Conservation (phyloP, 30 jellyfish, hydroid and myxozoan species). For the Pseudorhiza aurosa region DNA sequence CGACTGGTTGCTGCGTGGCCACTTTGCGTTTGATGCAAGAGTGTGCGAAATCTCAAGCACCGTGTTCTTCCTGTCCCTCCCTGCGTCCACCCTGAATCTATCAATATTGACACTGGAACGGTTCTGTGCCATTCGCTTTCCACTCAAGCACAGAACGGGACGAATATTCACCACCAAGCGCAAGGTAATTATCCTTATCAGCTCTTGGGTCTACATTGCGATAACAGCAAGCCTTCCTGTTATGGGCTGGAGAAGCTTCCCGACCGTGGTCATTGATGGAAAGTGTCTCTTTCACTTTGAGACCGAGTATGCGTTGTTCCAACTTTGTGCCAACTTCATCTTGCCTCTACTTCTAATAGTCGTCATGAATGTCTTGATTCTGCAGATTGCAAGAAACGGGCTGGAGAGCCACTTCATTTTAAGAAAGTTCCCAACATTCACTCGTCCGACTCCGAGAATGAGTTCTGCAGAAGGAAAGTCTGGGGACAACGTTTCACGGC, state of each 20-base stretch:
- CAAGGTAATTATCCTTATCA: slow-evolving; percentile 35
- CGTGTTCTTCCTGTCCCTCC: slow-evolving; percentile 80
- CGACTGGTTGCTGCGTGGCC: slow-evolving; percentile 56
- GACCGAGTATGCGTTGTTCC: slow-evolving; percentile 42
- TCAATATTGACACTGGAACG: slow-evolving; percentile 79
- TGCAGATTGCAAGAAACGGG: slow-evolving; percentile 35
- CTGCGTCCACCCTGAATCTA: slow-evolving; percentile 82
- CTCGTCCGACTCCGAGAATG: neutral
- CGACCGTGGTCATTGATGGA: slow-evolving; percentile 30
- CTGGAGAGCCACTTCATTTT: neutral
- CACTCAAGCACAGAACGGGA: slow-evolving; percentile 67
- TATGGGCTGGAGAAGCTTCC: slow-evolving; percentile 69
- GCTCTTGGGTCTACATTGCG: slow-evolving; percentile 77
- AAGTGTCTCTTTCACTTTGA: slow-evolving; percentile 64
- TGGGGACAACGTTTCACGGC: neutral
- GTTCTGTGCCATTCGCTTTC: slow-evolving; percentile 72
- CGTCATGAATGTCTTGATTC: slow-evolving; percentile 53
- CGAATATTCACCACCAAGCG: slow-evolving; percentile 61
- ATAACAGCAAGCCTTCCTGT: slow-evolving; percentile 61
- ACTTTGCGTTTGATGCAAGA: slow-evolving; percentile 48
- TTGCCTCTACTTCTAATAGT: slow-evolving; percentile 47
- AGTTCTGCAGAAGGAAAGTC: neutral
- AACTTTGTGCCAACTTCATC: slow-evolving; percentile 36
- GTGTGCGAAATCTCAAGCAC: slow-evolving; percentile 73
- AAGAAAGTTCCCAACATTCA: slow-evolving; percentile 11